These are phyloP conservation scores for Drosophila murphyi DNA, from an alignment of 1,140 invertebrate species.

Conservation along the genomic window DNA sequence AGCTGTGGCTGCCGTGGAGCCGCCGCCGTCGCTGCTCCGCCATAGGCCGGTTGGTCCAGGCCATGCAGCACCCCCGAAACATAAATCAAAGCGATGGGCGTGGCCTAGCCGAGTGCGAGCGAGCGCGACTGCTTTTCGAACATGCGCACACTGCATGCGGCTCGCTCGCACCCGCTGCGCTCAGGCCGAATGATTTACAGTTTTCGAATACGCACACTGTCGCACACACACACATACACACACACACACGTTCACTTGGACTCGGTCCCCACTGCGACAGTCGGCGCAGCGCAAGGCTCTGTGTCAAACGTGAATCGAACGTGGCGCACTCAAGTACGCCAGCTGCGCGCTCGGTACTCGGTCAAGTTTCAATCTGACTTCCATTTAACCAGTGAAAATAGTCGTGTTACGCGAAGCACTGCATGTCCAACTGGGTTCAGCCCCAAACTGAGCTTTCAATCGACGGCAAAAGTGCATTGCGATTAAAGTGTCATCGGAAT, in stretches of 20 bases:
- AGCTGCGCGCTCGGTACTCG: slow-evolving; percentile 72
- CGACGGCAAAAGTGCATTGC: slow-evolving; percentile 42
- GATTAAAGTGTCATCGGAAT: slow-evolving; percentile 36
- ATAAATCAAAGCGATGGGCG: slow-evolving; percentile 79
- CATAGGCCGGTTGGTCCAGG: slow-evolving; percentile 66
- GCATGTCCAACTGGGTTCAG: slow-evolving; percentile 22
- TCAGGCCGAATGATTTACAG: slow-evolving; percentile 64
- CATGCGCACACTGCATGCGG: slow-evolving; percentile 54
- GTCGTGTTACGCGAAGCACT: slow-evolving; percentile 28
- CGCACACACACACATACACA: slow-evolving; percentile 24
- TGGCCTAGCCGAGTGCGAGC: slow-evolving; percentile 43
- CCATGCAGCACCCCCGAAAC: slow-evolving; percentile 67
- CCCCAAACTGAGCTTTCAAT: slow-evolving; percentile 26
- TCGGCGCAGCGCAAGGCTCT: slow-evolving; percentile 15
- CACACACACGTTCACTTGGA: slow-evolving; percentile 1
- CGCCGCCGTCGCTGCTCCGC: slow-evolving; percentile 52
- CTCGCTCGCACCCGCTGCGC: slow-evolving; percentile 39
- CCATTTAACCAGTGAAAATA: slow-evolving; percentile 20
- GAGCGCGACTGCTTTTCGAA: slow-evolving; percentile 58
- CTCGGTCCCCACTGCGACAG: slow-evolving; percentile 21
- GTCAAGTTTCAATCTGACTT: slow-evolving; percentile 26
- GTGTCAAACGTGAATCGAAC: slow-evolving; percentile 74
- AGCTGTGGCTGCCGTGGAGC: slow-evolving; percentile 35
- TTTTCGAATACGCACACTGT: slow-evolving; percentile 69
- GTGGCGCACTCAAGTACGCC: slow-evolving; percentile 78